These are phyloP conservation scores for Andrena marginata DNA, from an alignment of 2,888 invertebrate species.

Conservation along the genomic window DNA sequence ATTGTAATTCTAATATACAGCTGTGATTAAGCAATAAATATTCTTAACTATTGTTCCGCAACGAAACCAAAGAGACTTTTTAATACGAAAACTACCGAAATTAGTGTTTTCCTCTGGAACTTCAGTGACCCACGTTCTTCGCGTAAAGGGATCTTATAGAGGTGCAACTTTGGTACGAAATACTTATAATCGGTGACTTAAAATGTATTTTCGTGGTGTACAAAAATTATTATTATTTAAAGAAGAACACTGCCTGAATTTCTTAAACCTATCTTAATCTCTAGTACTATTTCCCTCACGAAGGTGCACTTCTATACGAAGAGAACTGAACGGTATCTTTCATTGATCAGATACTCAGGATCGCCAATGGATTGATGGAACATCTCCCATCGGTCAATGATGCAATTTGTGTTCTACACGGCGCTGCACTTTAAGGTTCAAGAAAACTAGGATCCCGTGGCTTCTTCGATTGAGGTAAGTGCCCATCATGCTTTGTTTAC, in stretches of 20 bases:
- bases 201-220: not conserved
- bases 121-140: not conserved
- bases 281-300: not conserved
- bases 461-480: constrained; percentile 17
- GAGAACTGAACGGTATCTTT: not conserved
- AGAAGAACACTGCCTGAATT: not conserved
- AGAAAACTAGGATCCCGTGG: not conserved
- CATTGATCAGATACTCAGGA: not conserved
- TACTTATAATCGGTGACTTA: not conserved
- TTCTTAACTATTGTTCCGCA: too few relatives aligned
- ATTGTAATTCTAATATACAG: not conserved
- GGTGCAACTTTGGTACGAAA: not conserved
- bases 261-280: not conserved
- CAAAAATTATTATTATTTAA: not conserved
- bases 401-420: not conserved
- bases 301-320: not conserved
- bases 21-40: not conserved
- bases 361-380: not conserved
- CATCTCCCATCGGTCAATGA: not conserved
- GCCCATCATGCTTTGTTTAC: not conserved
- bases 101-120: not conserved
- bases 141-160: not conserved
- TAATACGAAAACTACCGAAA: not conserved
- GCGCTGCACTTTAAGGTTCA: not conserved
- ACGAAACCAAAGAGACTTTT: not conserved